Evolutionary conservation across 2,113 vertebrate genomes (phyloP).

Genomic region (Halichoeres trimaculatus): DNA sequence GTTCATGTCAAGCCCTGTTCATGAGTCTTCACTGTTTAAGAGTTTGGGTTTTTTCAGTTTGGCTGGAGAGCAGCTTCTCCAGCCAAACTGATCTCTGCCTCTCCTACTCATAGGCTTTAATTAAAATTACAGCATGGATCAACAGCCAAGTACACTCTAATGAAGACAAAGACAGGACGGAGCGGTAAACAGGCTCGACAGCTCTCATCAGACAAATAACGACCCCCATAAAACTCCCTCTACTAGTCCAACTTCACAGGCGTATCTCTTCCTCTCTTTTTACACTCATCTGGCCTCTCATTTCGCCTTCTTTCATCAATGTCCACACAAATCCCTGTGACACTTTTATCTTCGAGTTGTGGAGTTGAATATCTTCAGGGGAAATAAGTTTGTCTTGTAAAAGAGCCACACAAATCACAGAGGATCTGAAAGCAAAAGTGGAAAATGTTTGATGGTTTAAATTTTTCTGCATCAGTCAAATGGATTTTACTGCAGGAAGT

Average conservation of each 20-base stretch:
- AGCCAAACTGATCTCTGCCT: conserved; percentile 32
- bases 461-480: not conserved
- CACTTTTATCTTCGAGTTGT: not conserved
- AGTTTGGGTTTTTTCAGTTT: no score
- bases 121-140: conserved; percentile 77
- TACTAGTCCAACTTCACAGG: conserved; percentile 3
- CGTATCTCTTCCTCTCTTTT: not conserved
- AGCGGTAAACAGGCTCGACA: conserved; percentile 54
- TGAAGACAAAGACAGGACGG: conserved; percentile 58
- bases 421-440: not conserved
- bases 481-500: not conserved
- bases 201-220: conserved; percentile 55
- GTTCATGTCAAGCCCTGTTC: no score
- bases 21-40: conserved; percentile 46
- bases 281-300: not conserved
- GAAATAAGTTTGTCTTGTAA: not conserved
- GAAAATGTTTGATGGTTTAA: not conserved
- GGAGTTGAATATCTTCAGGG: not conserved
- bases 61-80: conserved; percentile 27
- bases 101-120: conserved; percentile 73
- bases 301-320: conserved; percentile 19
- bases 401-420: not conserved
- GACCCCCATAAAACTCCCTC: conserved; percentile 47
- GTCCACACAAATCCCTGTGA: not conserved
- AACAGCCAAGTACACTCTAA: conserved; percentile 67